phyloP scores from a whole-genome alignment of 2,888 invertebrate species.

The Seira ritae region DNA sequence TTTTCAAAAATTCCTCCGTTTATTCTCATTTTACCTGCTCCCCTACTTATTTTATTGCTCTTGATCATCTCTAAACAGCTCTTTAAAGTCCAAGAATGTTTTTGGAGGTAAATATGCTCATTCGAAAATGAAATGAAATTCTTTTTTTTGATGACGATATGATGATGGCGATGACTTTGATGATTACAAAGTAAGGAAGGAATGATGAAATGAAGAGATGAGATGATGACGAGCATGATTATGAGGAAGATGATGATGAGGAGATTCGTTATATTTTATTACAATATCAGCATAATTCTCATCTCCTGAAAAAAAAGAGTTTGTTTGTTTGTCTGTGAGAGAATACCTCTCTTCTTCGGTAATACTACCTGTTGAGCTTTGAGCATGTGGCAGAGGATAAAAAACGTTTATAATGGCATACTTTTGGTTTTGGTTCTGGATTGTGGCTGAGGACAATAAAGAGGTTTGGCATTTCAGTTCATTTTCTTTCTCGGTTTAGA shows the following conservation, averaged over 20 bases:
- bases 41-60: slow-evolving; percentile 44
- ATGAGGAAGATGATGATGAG: slow-evolving; percentile 40
- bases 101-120: too few relatives aligned
- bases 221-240: slow-evolving; percentile 56
- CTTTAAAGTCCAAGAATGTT: slow-evolving; percentile 26
- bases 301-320: slow-evolving; percentile 28
- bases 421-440: slow-evolving; percentile 60
- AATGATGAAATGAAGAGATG: slow-evolving; percentile 31
- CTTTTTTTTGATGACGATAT: too few relatives aligned
- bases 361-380: slow-evolving; percentile 14
- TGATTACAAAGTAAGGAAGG: slow-evolving; percentile 50
- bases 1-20: too few relatives aligned
- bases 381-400: slow-evolving; percentile 29
- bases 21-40: slow-evolving; percentile 6
- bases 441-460: slow-evolving; percentile 61
- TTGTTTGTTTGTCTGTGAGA: slow-evolving; percentile 15
- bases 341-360: neutral
- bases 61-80: slow-evolving; percentile 52
- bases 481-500: slow-evolving; percentile 9
- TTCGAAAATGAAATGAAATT: too few relatives aligned
- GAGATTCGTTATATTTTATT: slow-evolving; percentile 64
- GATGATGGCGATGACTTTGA: slow-evolving; percentile 41
- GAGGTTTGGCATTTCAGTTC: slow-evolving; percentile 48
- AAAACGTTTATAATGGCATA: slow-evolving; percentile 52
- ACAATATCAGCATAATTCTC: slow-evolving; percentile 60